These are phyloP conservation scores for Orchesella cincta DNA, from an alignment of 1,140 invertebrate species.

Conservation along the genomic window DNA sequence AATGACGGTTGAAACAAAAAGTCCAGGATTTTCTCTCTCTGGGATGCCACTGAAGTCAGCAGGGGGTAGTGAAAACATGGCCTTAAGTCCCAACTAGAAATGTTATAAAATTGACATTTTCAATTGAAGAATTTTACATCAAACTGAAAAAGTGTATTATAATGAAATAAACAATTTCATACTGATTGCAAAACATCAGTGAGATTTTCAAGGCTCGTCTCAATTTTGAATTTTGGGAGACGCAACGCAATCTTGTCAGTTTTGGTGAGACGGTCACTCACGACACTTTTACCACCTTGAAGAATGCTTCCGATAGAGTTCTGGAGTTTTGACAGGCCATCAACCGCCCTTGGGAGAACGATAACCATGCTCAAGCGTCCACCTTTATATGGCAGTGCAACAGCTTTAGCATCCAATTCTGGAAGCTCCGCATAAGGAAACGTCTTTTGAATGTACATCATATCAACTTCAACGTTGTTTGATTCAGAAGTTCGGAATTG, in stretches of 20 bases:
- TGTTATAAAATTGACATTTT: no score
- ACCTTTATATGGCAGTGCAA: conserved; percentile 63
- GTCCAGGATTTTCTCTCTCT: conserved; percentile 58
- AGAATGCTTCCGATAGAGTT: neutral
- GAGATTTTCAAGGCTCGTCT: conserved; percentile 39
- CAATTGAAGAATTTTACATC: neutral
- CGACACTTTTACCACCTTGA: neutral
- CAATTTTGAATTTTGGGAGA: conserved; percentile 56
- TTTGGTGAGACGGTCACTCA: conserved; percentile 33
- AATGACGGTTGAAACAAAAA: conserved; percentile 64
- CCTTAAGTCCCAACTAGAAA: conserved; percentile 72
- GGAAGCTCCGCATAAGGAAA: conserved; percentile 60
- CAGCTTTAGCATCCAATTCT: conserved; percentile 60
- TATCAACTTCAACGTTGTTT: conserved; percentile 60
- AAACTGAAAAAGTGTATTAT: neutral
- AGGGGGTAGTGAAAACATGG: conserved; percentile 63
- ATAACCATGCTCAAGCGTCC: conserved; percentile 49
- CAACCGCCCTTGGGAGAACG: conserved; percentile 50
- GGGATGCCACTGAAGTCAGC: conserved; percentile 69
- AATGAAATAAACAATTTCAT: neutral
- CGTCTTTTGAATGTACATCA: conserved; percentile 65
- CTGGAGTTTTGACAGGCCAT: conserved; percentile 35
- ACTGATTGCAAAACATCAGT: neutral
- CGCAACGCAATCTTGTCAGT: conserved; percentile 49
- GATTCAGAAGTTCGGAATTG: conserved; percentile 59